Evolutionary conservation across 1,140 invertebrate species (phyloP).

Genomic region (Drosophila novamexicana): DNA sequence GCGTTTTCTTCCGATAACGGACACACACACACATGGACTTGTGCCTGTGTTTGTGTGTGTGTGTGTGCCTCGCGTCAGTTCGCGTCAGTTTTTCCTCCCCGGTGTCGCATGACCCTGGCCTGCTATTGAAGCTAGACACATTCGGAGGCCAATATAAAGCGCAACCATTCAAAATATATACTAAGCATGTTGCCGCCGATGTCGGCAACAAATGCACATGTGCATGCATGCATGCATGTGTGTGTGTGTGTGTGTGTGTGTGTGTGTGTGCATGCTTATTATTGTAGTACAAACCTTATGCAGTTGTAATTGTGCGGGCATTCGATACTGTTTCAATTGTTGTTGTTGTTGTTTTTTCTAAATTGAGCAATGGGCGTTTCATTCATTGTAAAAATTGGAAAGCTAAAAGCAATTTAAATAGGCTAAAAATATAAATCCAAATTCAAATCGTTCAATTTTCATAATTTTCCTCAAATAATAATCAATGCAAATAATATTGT

Average conservation of each 20-base stretch:
- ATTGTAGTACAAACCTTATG: conserved; percentile 21
- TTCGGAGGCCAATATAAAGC: conserved; percentile 80
- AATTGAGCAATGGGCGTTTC: conserved; percentile 31
- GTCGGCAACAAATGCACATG: conserved; percentile 26
- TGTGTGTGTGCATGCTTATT: conserved; percentile 5
- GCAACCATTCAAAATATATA: conserved; percentile 82
- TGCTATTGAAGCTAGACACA: conserved; percentile 84
- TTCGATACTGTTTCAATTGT: conserved; percentile 16
- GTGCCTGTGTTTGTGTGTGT: neutral
- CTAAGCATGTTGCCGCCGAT: conserved; percentile 56
- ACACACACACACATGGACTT: conserved; percentile 44
- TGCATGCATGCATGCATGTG: neutral
- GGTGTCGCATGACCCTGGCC: conserved; percentile 83
- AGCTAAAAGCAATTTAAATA: conserved; percentile 19
- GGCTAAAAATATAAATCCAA: neutral
- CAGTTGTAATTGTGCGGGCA: conserved; percentile 18
- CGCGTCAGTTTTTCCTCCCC: conserved; percentile 78
- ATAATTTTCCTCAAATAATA: too few relatives aligned
- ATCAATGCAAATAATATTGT: too few relatives aligned
- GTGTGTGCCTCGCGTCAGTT: conserved; percentile 61
- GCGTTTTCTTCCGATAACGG: conserved; percentile 84
- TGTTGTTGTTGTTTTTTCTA: conserved; percentile 14
- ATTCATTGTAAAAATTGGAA: conserved; percentile 13
- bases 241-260: neutral
- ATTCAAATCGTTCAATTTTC: neutral